Conservation (phyloP, 2,797 vertebrate genomes). For the Falco peregrinus region DNA sequence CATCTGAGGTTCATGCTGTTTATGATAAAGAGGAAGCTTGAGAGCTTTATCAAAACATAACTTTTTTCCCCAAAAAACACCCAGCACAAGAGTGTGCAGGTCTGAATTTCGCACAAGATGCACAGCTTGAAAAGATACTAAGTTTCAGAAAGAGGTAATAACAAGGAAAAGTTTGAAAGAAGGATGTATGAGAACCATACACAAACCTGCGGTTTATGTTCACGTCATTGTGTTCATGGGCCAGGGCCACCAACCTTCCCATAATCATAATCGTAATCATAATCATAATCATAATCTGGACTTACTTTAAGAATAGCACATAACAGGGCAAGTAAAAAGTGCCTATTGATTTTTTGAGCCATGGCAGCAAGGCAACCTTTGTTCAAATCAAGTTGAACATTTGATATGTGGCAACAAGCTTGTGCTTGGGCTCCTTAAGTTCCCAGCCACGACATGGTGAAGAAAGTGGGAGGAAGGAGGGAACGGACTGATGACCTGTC, state of each 20-base stretch:
- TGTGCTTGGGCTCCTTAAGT: not conserved
- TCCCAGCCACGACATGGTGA: rapidly evolving
- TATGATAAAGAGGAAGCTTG: not conserved
- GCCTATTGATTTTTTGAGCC: not conserved
- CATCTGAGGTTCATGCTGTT: not conserved
- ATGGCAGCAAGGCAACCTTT: not conserved
- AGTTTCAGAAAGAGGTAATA: not conserved
- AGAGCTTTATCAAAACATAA: not conserved
- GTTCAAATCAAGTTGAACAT: not conserved
- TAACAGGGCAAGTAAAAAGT: not conserved
- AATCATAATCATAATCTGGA: not conserved
- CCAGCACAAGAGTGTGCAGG: not conserved
- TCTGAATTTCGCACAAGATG: not conserved
- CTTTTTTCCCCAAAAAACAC: not conserved
- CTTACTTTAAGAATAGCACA: not conserved
- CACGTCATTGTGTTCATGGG: not conserved
- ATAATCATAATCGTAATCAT: rapidly evolving
- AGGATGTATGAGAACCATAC: not conserved
- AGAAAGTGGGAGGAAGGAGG: not conserved
- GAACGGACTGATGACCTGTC: not conserved
- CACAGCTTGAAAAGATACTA: not conserved
- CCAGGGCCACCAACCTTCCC: not conserved
- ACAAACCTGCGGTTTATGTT: not conserved
- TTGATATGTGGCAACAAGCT: not conserved
- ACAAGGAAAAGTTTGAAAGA: not conserved